A percentile compares a stretch with the other conserved stretches of the same genome.
phyloP scores from a whole-genome alignment of 37 sponge, comb jelly and placozoan genomes.

The Dysidea cf. avara region DNA sequence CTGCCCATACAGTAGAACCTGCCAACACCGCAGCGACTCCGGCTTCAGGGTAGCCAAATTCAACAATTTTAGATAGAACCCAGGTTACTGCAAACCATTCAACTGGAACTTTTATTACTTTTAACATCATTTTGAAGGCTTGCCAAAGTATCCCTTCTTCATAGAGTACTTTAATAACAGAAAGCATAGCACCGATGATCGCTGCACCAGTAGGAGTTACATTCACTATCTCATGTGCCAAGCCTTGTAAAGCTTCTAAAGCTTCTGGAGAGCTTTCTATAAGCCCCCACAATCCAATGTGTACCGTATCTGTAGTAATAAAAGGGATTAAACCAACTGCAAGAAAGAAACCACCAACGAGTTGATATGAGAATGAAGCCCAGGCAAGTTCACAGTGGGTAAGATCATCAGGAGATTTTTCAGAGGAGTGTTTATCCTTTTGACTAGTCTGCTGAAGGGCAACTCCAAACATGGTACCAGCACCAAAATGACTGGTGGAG shows the following conservation, averaged over 20 bases:
- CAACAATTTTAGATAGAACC: no score
- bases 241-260: neutral
- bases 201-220: neutral
- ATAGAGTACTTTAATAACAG: conserved; percentile 6
- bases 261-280: neutral
- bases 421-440: no score
- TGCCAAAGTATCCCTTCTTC: no score
- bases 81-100: no score
- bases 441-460: neutral
- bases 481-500: no score
- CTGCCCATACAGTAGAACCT: no score
- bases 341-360: neutral
- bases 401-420: neutral
- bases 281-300: neutral
- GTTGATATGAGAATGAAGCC: neutral
- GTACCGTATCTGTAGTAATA: neutral
- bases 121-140: no score
- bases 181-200: conserved; percentile 31
- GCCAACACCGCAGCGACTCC: no score
- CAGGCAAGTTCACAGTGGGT: neutral
- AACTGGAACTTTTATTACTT: no score
- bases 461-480: conserved; percentile 1
- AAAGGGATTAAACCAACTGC: neutral
- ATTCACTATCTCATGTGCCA: neutral
- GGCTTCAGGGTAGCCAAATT: no score